Evolutionary conservation across 2,888 invertebrate genomes (phyloP).

Genomic region (Lypha dubia): DNA sequence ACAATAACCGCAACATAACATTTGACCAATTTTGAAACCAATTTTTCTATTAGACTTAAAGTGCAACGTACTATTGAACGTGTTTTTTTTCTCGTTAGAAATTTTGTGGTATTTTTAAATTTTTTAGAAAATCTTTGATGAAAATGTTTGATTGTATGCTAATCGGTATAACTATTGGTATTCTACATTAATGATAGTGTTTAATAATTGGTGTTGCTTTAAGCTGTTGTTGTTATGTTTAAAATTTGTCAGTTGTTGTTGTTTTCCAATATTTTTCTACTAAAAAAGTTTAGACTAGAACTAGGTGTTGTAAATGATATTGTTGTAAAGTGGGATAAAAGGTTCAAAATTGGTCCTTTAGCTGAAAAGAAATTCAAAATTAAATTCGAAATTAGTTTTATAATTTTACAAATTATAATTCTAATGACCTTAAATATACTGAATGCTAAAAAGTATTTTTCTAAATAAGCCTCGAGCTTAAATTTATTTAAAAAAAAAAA

Average conservation of each 20-base stretch:
- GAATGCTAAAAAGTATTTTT: too few species aligned
- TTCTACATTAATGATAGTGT: background rate
- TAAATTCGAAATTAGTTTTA: background rate
- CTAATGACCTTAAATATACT: too few species aligned
- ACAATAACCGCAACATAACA: constrained; percentile 83
- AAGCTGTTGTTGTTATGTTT: background rate
- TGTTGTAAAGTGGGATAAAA: constrained; percentile 62
- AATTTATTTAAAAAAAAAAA: too few species aligned
- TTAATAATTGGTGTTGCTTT: background rate
- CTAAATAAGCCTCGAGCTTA: too few species aligned
- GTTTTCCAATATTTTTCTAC: constrained; percentile 42
- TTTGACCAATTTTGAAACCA: constrained; percentile 79
- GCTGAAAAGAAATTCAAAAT: constrained; percentile 59
- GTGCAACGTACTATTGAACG: background rate
- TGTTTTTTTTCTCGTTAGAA: background rate
- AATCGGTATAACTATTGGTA: background rate
- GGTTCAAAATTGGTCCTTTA: constrained; percentile 72
- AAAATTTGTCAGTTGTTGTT: constrained; percentile 12
- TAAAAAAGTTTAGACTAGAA: constrained; percentile 51
- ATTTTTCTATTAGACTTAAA: constrained; percentile 45
- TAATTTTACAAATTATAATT: too few species aligned
- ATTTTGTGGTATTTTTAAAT: background rate
- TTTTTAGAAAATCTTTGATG: background rate
- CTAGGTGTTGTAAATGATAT: constrained; percentile 73
- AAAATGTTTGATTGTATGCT: background rate